Percentiles rank a stretch among this genome's conserved stretches.
Conservation (phyloP, 2,113 vertebrate species). For the Coreoperca whiteheadi region DNA sequence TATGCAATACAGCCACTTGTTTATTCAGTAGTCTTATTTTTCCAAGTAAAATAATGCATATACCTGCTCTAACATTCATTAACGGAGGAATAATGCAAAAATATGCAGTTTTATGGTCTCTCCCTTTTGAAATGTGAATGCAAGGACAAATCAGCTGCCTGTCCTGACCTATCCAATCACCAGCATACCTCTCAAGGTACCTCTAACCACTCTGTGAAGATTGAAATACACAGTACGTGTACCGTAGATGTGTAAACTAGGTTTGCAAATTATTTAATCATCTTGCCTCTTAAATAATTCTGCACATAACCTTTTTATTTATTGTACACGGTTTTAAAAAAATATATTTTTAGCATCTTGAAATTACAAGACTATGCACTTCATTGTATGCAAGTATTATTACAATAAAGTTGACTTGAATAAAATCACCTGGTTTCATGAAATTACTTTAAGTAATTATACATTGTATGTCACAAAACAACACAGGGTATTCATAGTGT, state of each 20-base stretch:
- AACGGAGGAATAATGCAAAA: background rate
- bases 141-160: background rate
- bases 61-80: background rate
- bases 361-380: background rate
- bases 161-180: background rate
- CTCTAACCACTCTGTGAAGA: background rate
- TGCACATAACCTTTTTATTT: background rate
- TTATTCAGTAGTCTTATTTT: background rate
- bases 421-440: background rate
- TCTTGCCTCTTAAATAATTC: background rate
- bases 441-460: background rate
- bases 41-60: background rate
- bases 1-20: background rate
- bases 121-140: background rate
- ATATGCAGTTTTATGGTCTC: background rate
- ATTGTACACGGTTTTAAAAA: background rate
- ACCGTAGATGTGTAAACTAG: background rate
- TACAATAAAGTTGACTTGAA: too few relatives aligned
- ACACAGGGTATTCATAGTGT: too few relatives aligned
- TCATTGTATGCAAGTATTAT: background rate
- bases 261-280: background rate
- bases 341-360: background rate
- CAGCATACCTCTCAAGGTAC: background rate
- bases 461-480: too few relatives aligned
- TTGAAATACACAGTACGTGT: background rate